These are phyloP conservation scores for Harpalus rufipes DNA, from an alignment of 2,888 invertebrate genomes.

Conservation along the genomic window DNA sequence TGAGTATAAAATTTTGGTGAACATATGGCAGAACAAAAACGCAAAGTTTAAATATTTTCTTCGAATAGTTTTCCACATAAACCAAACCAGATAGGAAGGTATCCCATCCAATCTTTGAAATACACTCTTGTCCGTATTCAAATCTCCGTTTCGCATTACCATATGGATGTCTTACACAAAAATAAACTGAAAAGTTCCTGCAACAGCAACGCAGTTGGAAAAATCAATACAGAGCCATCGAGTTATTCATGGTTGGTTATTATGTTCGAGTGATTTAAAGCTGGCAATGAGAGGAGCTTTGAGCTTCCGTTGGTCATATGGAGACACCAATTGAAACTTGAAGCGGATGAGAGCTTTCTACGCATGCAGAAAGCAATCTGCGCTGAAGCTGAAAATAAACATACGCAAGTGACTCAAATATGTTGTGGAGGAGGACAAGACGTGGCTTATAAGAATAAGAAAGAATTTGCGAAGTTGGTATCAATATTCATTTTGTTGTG, in stretches of 20 bases:
- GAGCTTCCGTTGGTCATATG: constrained; percentile 7
- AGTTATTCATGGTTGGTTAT: not conserved
- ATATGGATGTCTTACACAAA: not conserved
- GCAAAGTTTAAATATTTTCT: not conserved
- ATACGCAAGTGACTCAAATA: not conserved
- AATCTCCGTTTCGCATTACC: not conserved
- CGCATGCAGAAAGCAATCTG: not conserved
- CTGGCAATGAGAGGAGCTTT: not conserved
- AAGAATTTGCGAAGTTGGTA: too few relatives aligned
- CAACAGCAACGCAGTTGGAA: not conserved
- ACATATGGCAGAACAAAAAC: not conserved
- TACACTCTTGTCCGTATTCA: not conserved
- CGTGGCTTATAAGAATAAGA: not conserved
- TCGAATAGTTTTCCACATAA: not conserved
- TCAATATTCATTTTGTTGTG: too few relatives aligned
- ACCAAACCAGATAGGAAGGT: not conserved
- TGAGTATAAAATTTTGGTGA: not conserved
- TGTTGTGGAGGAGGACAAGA: not conserved
- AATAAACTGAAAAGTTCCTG: not conserved
- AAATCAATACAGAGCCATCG: not conserved
- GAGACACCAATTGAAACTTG: constrained; percentile 34
- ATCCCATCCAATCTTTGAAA: not conserved
- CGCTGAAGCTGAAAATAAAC: too few relatives aligned
- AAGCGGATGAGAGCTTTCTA: constrained; percentile 13
- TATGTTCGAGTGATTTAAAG: not conserved